Evolutionary conservation across 2,888 invertebrate genomes (phyloP).

Genomic region (Pachycephus smyrnensis): DNA sequence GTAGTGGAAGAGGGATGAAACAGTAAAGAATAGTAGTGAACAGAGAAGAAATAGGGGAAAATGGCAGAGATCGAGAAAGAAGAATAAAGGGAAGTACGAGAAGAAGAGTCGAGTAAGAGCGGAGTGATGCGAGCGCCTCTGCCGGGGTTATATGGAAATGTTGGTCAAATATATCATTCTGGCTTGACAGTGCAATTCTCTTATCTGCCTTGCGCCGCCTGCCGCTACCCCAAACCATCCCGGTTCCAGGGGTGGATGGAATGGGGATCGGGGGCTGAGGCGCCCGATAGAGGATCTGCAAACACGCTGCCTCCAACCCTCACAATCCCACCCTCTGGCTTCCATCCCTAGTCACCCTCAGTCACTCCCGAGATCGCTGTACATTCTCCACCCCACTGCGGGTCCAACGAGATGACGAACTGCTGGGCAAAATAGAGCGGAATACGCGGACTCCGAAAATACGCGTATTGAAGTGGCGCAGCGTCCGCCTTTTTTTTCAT

Average conservation of each 20-base stretch:
- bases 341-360: constrained; percentile 24
- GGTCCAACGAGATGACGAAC: constrained; percentile 62
- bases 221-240: constrained; percentile 63
- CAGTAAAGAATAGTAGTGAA: constrained; percentile 21
- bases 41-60: constrained; percentile 27
- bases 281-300: constrained; percentile 63
- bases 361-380: constrained; percentile 27
- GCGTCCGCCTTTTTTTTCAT: background rate
- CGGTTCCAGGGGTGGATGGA: constrained; percentile 47
- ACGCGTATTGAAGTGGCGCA: constrained; percentile 46
- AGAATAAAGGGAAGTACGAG: constrained; percentile 31
- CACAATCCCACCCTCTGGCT: constrained; percentile 21
- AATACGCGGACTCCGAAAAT: constrained; percentile 55
- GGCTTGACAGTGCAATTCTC: constrained; percentile 91
- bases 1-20: constrained; percentile 13
- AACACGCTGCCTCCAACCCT: constrained; percentile 47
- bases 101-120: constrained; percentile 44
- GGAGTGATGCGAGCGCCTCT: constrained; percentile 58
- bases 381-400: constrained; percentile 32
- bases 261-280: constrained; percentile 54
- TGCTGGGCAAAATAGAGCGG: constrained; percentile 58
- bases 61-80: constrained; percentile 18
- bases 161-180: constrained; percentile 92
- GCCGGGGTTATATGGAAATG: constrained; percentile 79
- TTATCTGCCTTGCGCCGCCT: constrained; percentile 78